Evolutionary conservation across 2,113 vertebrate genomes (phyloP), one percentile per base, ranked within the genome.

Genomic region (Athene noctua): DNA sequence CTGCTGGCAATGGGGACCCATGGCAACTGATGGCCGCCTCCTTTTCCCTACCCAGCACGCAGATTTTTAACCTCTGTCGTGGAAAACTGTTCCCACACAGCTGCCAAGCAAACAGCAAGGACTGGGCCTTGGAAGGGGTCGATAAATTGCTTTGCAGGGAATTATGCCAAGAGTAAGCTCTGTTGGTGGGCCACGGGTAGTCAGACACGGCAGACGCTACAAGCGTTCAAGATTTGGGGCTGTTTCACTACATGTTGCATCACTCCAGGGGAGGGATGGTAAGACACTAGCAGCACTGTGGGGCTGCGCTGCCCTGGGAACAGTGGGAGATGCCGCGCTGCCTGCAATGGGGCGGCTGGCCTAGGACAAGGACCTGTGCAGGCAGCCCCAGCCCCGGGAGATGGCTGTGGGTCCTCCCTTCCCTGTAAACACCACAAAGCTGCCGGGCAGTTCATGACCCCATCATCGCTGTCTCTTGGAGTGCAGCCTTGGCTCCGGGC

Each of bases 381-480:
- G 65, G 44, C 59, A 73, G 27, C 46, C 32, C n/a, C 46, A 17
- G 67, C 9, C 20, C 30, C 6, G 42, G 17, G 36, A 20, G 61
- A 2, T 5, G 52, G 36, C 61, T 23, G 10, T 27, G 44, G 32
- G 46, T 22, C 36, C n/a, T 57, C 34, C 40, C 57, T 25, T 38
- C 40, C 62, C 42, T 20, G 13, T 30, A n/a, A 71, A 67, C 8
- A 13, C 40, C 9, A 2, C 30, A 38, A 49, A 62, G 47, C 32
- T 57, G n/a, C 27, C 34, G 74, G 46, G 38, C 57, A 57, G 80
- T 4, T 13, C 0, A 1, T 61, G 29, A 6, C 51, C 59, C 10
- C 2, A 0, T 11, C 46, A n/a, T 14, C 0, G 0, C 52, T 1
- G 0, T 22, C 52, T n/a, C 46, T 17, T 13, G 19, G 13, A 40